Base-by-base conservation (phyloP, 1,140 invertebrate species). In the Campoletis sonorensis region DNA sequence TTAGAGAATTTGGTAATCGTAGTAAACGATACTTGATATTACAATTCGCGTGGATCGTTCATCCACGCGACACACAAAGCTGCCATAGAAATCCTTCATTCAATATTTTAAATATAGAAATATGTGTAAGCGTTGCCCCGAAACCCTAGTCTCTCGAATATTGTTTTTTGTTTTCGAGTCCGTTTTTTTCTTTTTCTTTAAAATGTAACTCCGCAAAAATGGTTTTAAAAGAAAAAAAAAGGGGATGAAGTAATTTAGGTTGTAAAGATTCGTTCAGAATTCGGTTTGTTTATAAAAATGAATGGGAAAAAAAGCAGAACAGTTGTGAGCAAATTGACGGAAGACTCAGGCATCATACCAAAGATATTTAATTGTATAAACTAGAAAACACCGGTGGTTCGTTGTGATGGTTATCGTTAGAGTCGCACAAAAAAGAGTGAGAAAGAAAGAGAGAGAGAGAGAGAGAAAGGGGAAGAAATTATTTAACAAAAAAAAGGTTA, bases 271-370 rank as follows among this genome's bases (percentile, higher is more conserved):
- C 40, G 70, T 84, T 79, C 61, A 67, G 40, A 54, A 81, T 76
- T 82, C 84, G 83, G 80, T 76, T 45, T 5, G 78, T 79, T 83
- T 81, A 83, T 81, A 83, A 45, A 58, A 75, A 83, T 81, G 83
- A 45, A 58, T 58, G 23, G 5, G 58, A 75, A 54, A 75, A 27
- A 13, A 73, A 26, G 37, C 21, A 10, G 11, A 45, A 45, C 13
- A 45, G 40, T 45, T 2, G 7, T 45, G 3, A 51, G 30, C 37
- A 64, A 84, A 87, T 61, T 45, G 82, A 88, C 54, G 54, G 13
- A 90, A 86, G 87, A 89, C 90, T 91, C 90, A 91, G 91, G 89
- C 89, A 89, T 82, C 83, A 91, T 91, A 91, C 91, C 90, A 92
- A 92, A 92, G 90, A 92, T 89, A 86, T 89, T 82, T 88, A 87